phyloP scores from a whole-genome alignment of 2,888 invertebrate species.

The Drosophila niveifrons region DNA sequence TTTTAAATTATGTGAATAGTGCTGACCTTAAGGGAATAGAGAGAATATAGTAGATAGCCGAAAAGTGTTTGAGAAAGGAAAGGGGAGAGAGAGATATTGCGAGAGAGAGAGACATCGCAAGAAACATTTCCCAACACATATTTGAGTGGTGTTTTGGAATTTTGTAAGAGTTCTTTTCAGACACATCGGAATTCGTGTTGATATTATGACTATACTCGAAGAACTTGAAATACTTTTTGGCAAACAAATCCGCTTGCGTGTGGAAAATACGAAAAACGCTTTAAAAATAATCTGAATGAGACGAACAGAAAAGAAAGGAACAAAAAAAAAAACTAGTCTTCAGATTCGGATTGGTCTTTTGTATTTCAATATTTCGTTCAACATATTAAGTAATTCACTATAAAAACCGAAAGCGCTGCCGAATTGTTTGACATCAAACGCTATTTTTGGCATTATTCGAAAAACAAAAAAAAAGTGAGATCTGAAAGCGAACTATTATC shows the following conservation, averaged over 20 bases:
- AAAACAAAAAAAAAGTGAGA: slow-evolving; percentile 3
- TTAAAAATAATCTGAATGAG: slow-evolving; percentile 28
- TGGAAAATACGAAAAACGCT: slow-evolving; percentile 50
- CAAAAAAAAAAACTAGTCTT: slow-evolving; percentile 5
- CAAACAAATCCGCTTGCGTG: slow-evolving; percentile 30
- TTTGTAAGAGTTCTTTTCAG: slow-evolving; percentile 63
- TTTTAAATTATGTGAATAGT: slow-evolving; percentile 42
- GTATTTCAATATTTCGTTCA: slow-evolving; percentile 36
- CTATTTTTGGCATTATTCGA: slow-evolving; percentile 49
- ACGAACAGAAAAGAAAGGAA: too few species aligned
- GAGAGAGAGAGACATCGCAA: background rate
- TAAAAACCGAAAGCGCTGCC: slow-evolving; percentile 35
- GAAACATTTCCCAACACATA: slow-evolving; percentile 52
- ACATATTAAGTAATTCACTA: slow-evolving; percentile 66
- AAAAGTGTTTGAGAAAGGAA: slow-evolving; percentile 15
- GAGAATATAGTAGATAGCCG: slow-evolving; percentile 13
- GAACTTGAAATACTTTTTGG: slow-evolving; percentile 49
- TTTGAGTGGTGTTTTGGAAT: slow-evolving; percentile 60
- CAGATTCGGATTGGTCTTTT: background rate
- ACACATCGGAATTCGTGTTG: slow-evolving; percentile 40
- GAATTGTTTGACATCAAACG: slow-evolving; percentile 56
- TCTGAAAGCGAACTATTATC: slow-evolving; percentile 12
- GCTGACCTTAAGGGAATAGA: slow-evolving; percentile 58
- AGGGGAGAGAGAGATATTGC: too few species aligned
- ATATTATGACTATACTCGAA: slow-evolving; percentile 27